Evolutionary conservation across 2,888 invertebrate species (phyloP), one percentile per base, ranked within the genome.

Genomic region (Lottia scabra): DNA sequence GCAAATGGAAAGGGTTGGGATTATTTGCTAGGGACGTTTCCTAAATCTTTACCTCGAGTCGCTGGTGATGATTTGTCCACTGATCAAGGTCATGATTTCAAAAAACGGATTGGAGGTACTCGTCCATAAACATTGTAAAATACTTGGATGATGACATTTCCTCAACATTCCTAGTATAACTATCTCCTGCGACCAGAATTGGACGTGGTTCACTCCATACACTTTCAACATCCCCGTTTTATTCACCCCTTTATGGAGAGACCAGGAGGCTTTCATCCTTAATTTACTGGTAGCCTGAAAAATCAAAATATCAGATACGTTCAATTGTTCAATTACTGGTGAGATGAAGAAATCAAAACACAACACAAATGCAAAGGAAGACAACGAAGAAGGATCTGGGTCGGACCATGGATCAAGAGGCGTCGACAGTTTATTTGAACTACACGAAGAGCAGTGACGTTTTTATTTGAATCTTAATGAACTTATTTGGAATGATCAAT

Each of bases 151-250:
- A 38, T 83, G 83, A 12, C 77, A 75, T 70, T 81, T 81, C 65
- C 85, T 77, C 70, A 86, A 74, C 82, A 86, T 81, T 4, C 86
- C 86, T 68, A 85, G 77, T 65, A 86, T 83, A 8, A 86, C 85
- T 30, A 86, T 86, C 75, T 86, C 86, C 78, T 86, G 85, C 43
- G 85, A 85, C 86, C 86, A 85, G n/a, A 81, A 74, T 68, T 84
- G 83, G 67, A 85, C 78, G 70, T 85, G 80, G 46, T 77, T 80
- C 5, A 80, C 76, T 0, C 84, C 83, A 75, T 85, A 85, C 44
- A 85, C 83, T 74, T 85, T 85, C 81, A 86, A 80, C 67, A 85
- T 73, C 0, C 86, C 86, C 13, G 80, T 78, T 71, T 80, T 81
- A 63, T 73, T 74, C 5, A 78, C 77, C 8, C 81, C 81, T 19